Base-by-base conservation (phyloP, 2,797 vertebrate genomes). In the Anguilla marmorata region DNA sequence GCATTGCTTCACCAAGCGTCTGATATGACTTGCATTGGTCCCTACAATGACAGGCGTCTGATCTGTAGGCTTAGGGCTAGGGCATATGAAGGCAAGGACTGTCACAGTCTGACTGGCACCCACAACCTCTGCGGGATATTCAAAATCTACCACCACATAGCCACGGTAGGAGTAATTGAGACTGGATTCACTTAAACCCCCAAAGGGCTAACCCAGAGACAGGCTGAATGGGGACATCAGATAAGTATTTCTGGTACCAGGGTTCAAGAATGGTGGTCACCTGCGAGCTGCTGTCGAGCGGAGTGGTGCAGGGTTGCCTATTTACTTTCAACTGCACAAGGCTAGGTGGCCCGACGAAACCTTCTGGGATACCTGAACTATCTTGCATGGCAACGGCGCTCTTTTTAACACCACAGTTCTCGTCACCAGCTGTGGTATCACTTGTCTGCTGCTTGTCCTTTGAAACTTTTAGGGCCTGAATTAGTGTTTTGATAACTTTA, bases 281-380 rank as follows among this genome's bases (percentile, higher is more conserved):
- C 50, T 89, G 90, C 24, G 88, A 90, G 37, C 89, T 89, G 87
- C 89, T 89, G n/a, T 87, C 86, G 2, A 90, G 9, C 8, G 86
- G 14, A 0, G 86, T 86, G 45, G 14, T 56, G 7, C 86, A 86
- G n/a, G 48, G 76, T 5, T 87, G 41, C 6, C 87, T 85, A 85
- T 86, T 89, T 0, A 89, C 33, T 3, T 82, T 89, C 50, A 90
- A 30, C 8, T 27, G 88, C 3, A 89, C 24, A 27, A 88, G 24
- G 37, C 69, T 86, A 79, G 85, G 33, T 37, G 30, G 12, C 86
- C 37, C 50, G 83, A 86, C 9, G 1, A 37, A 37, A 37, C 33
- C 52, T 14, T 7, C 12, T 33, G 33, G 33, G 33, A 89, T 19
- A 11, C 1, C 27, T 14, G 7, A 0, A 16, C 0, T 45, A 6